Base-by-base conservation (phyloP, 1,140 invertebrate species). In the Polypedilum vanderplanki region DNA sequence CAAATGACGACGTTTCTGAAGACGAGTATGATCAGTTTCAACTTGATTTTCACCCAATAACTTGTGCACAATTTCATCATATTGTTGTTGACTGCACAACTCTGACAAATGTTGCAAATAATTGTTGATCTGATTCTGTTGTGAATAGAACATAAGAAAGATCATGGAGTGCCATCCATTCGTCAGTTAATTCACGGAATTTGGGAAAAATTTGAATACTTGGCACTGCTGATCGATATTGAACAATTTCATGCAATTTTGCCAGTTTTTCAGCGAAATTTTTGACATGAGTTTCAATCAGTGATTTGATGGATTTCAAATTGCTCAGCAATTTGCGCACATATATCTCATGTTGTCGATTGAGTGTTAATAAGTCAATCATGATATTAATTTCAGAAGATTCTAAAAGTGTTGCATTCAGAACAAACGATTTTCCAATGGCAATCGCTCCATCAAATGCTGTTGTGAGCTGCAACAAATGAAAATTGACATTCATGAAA, bases 201-300 rank as follows among this genome's bases (percentile, higher is more conserved):
- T 74, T 40, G 15, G 75, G 75, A 74, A 75, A 75, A 12, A 75
- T 74, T n/a, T 74, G 73, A 57, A 40, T 24, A 15, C 40, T 75
- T 65, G 75, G 75, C 57, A 75, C 67, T 0, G 75, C 75, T 17
- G 75, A 73, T 10, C 75, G 75, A 65, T 17, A 75, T 67, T 75
- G 70, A n/a, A 75, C 75, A 24, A 24, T 18, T 18, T 74, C 73
- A 65, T 75, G 75, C 7, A 75, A 41, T 17, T 18, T 40, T 3
- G 24, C 7, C 1, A 75, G 33, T 22, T 40, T n/a, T 40, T 64
- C 46, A 15, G 40, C 41, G 20, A 64, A 75, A 17, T 64, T 57
- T 15, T 73, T 40, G 15, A 75, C 15, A 41, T 24, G 33, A 4
- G n/a, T 9, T 18, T 75, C 75, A 65, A 75, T 75, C 12, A 24